Evolutionary conservation across 2,888 invertebrate species (phyloP).

Genomic region (Megamerina dolium): DNA sequence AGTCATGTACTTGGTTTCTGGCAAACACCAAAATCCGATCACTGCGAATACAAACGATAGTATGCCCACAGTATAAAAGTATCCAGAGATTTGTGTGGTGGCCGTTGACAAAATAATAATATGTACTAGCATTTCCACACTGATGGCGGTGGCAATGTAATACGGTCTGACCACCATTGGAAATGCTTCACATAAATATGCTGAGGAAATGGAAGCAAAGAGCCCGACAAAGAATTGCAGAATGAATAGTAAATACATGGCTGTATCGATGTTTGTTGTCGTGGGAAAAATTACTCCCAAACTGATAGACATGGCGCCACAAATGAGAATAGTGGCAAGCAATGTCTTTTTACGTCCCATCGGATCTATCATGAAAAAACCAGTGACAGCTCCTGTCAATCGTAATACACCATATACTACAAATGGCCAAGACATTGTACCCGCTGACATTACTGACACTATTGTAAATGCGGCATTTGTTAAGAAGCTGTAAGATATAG

Average conservation of each 20-base stretch:
- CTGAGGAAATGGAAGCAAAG: slow-evolving; percentile 32
- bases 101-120: slow-evolving; percentile 12
- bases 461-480: slow-evolving; percentile 9
- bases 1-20: slow-evolving; percentile 34
- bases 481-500: slow-evolving; percentile 26
- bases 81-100: slow-evolving; percentile 14
- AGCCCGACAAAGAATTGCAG: slow-evolving; percentile 34
- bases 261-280: slow-evolving; percentile 18
- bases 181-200: slow-evolving; percentile 40
- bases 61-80: slow-evolving; percentile 26
- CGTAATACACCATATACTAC: slow-evolving; percentile 23
- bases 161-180: slow-evolving; percentile 35
- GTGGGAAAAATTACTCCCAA: slow-evolving; percentile 18
- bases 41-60: slow-evolving; percentile 25
- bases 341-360: slow-evolving; percentile 31
- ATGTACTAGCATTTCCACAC: slow-evolving; percentile 28
- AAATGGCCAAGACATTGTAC: slow-evolving; percentile 16
- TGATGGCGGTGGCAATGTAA: slow-evolving; percentile 29
- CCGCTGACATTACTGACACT: not conserved
- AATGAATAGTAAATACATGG: slow-evolving; percentile 25
- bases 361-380: slow-evolving; percentile 23
- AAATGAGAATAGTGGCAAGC: slow-evolving; percentile 24
- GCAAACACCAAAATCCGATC: slow-evolving; percentile 25
- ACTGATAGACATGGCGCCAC: slow-evolving; percentile 23
- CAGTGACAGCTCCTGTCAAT: slow-evolving; percentile 19